Evolutionary conservation across 2,797 vertebrate species (phyloP).

Genomic region (Chelon auratus): DNA sequence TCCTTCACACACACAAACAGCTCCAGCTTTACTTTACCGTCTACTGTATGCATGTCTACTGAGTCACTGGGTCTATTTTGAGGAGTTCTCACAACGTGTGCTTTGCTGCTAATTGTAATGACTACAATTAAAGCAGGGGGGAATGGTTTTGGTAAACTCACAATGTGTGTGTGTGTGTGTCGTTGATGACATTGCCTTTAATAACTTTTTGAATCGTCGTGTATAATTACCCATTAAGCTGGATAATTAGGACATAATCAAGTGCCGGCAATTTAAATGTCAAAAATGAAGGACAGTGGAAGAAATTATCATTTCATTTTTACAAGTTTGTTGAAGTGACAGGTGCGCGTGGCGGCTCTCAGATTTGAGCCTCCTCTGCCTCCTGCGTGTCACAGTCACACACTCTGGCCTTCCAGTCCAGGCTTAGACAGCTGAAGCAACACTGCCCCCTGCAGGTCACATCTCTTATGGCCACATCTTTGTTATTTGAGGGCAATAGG

Average conservation of each 20-base stretch:
- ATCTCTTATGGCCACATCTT: background rate
- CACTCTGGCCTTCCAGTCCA: fast-evolving
- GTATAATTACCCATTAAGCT: conserved; percentile 62
- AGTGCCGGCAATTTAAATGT: conserved; percentile 44
- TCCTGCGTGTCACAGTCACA: background rate
- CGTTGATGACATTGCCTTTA: conserved; percentile 51
- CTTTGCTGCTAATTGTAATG: conserved; percentile 51
- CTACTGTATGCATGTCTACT: conserved; percentile 9
- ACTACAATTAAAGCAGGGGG: conserved; percentile 40
- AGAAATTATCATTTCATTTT: conserved; percentile 24
- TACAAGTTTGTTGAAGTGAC: conserved; percentile 19
- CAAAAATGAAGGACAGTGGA: conserved; percentile 38
- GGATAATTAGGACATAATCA: conserved; percentile 59
- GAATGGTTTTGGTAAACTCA: conserved; percentile 30
- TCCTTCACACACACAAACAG: background rate
- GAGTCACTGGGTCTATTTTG: conserved; percentile 21
- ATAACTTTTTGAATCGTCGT: conserved; percentile 44
- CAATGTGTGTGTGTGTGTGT: conserved; percentile 26
- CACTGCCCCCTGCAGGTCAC: conserved; percentile 70
- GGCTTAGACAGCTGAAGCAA: conserved; percentile 32
- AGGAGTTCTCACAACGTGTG: conserved; percentile 1
- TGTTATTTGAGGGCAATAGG: background rate
- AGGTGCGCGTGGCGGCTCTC: background rate
- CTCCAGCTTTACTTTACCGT: conserved; percentile 7
- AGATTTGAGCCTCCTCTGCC: background rate